Evolutionary conservation across 2,113 vertebrate species (phyloP), one percentile per base, ranked within the genome.

Genomic region (Anas platyrhynchos): DNA sequence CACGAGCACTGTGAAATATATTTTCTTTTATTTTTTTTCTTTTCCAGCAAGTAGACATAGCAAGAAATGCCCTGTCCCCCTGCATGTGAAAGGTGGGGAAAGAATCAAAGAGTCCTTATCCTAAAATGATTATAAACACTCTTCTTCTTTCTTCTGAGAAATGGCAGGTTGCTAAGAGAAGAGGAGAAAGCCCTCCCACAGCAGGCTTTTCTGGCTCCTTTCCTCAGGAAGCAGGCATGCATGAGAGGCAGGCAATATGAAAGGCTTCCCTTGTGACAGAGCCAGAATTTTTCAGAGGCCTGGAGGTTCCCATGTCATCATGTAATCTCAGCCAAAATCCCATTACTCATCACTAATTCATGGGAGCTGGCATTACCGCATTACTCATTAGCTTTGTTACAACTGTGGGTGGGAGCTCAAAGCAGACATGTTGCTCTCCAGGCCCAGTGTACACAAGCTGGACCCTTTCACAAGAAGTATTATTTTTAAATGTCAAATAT

Each of bases 401-500:
- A 55, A 7, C 44, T 26, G 93, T 84, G 83, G 73, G 96, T 68
- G 91, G 93, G 77, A 96, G 80, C 83, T 88, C 38, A 16, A 20
- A 78, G 80, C 62, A 88, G 93, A 78, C 43, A 2, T 12, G 8
- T 62, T 78, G 65, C 88, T 93, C 55, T 82, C 62, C 44, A 41
- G 69, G 69, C 27, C 80, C 0, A 0, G 50, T 20, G 58, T 4
- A 93, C 73, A 27, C 94, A 96, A 97, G 88, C 91, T 96, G 94
- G 85, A 46, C 94, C 52, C 83, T 87, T 88, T 58, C 66, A 59
- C 54, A 81, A 93, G 76, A 59, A 88, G 55, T 63, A 90, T 83
- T 84, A 86, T 86, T 93, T 94, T 92, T 66, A 95, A 96, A 96
- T 93, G 91, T 83, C 94, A 96, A 5, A 66, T 55, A 2, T 41